Evolutionary conservation across 2,113 vertebrate genomes (phyloP), one percentile per base, ranked within the genome.

Genomic region (Mastomys coucha): DNA sequence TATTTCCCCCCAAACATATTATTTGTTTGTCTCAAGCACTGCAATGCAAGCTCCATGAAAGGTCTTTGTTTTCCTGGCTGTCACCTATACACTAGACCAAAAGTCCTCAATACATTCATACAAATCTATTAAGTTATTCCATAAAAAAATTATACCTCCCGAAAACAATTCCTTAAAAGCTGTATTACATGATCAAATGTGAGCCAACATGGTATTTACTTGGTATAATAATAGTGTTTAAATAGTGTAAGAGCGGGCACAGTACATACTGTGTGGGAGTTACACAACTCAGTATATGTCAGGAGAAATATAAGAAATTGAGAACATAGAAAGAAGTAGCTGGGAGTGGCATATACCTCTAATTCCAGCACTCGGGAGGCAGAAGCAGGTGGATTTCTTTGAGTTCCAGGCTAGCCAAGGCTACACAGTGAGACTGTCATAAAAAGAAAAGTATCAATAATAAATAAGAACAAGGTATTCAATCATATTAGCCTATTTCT

Each of bases 281-380:
- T 77, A 96, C 58, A 84, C 2, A 93, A 84, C 22, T 81, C 51
- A 76, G 63, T 36, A 22, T 1, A 39, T 82, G 7, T 49, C 39
- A 58, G 81, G 78, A 70, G 9, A 92, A 91, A 36, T 58, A 5
- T 36, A 92, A 86, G 58, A 76, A 96, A 93, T 78, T 89, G 67
- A 93, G 63, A 65, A 53, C 49, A 84, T 0, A n/a, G 1, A 92
- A 67, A n/a, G 1, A 92, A 67, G 31, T 70, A 75, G 91, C 60
- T 8, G 53, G 10, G 11, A 4, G 11, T 58, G 36, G 53, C 19
- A 58, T 58, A 58, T n/a, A 81, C 53, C 78, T 56, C 17, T 56
- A 56, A 56, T 56, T 31, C 31, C 17, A 56, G 51, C 19, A 80
- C 51, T 58, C 31, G n/a, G 17, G 51, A 81, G 51, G 33, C 78